Evolutionary conservation across 1,140 invertebrate species (phyloP).

Genomic region (Colletes latitarsis): DNA sequence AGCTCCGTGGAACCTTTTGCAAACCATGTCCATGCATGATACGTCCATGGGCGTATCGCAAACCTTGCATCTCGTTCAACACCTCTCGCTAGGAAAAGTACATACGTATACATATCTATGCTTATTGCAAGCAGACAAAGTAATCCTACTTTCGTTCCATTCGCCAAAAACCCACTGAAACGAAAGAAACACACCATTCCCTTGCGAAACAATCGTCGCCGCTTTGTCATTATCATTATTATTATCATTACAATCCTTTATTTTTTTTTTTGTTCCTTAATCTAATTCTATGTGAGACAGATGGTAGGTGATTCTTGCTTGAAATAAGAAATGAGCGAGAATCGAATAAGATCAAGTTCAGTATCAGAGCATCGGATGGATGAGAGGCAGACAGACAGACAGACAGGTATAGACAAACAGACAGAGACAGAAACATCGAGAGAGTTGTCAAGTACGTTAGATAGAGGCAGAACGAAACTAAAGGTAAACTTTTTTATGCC

Average conservation of each 20-base stretch:
- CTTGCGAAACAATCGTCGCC: not conserved
- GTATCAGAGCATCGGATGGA: conserved; percentile 53
- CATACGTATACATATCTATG: conserved; percentile 23
- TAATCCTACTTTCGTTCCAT: conserved; percentile 54
- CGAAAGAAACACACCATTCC: conserved; percentile 33
- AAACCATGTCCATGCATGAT: conserved; percentile 42
- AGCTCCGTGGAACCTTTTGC: conserved; percentile 1
- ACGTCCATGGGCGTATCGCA: not conserved
- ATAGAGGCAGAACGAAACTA: conserved; percentile 65
- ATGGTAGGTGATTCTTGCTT: conserved; percentile 52
- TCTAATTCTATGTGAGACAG: conserved; percentile 48
- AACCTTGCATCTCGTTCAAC: conserved; percentile 30
- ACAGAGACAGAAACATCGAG: conserved; percentile 64
- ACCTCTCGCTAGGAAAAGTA: conserved; percentile 38
- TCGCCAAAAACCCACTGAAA: conserved; percentile 49
- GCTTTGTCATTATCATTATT: not conserved
- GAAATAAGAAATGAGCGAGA: conserved; percentile 60
- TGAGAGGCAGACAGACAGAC: conserved; percentile 62
- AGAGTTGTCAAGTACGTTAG: conserved; percentile 56
- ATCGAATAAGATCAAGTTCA: conserved; percentile 53
- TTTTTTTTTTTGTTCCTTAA: conserved; percentile 18
- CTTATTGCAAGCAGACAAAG: conserved; percentile 22
- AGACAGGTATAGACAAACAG: conserved; percentile 66
- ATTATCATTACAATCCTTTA: not conserved
- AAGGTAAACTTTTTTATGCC: conserved; percentile 50